Base-by-base conservation (phyloP, 2,113 vertebrate genomes). In the Cisticola juncidis region DNA sequence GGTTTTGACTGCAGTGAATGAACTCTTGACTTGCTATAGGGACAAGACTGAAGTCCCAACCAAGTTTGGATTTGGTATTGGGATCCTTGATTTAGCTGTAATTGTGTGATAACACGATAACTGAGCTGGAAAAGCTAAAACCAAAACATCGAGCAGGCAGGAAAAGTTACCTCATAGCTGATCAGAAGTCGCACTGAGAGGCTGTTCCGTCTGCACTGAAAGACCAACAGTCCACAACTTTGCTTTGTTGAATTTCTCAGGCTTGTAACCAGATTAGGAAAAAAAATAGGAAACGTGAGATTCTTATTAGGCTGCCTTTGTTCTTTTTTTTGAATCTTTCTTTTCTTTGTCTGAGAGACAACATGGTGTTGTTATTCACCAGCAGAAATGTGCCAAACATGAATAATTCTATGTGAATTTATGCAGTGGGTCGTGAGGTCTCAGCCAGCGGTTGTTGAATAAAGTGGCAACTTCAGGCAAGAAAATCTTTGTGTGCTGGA, bases 391-490 rank as follows among this genome's bases (percentile, higher is more conserved):
- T 94, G 90, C 90, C 93, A 96, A 95, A 96, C 5, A 9, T 93
- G 80, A 96, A 88, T 95, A 96, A 95, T 95, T 86, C 78, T 56
- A 81, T 84, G 76, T 88, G 93, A 93, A 88, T 94, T 95, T 95
- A 94, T 93, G 83, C 90, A 88, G 58, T 69, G 77, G 38, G 68
- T 86, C 26, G 0, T 80, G 61, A 85, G 83, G 72, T 71, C 90
- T 81, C 95, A 92, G 90, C 73, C 93, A 95, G 56, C 82, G 62
- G 84, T 97, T 97, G 88, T 92, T 81, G 80, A 88, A 72, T 92
- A 51, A 83, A 73, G 83, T 81, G 42, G 90, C 92, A 95, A 97
- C 87, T 64, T 90, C 54, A 94, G 70, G 93, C 90, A 33, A 93
- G 76, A 36, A 97, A 94, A 95, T 95, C 78, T 81, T 69, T 70